Evolutionary conservation across 2,888 invertebrate genomes (phyloP), one percentile per base, ranked within the genome.

Genomic region (Listrodromus nycthemerus): DNA sequence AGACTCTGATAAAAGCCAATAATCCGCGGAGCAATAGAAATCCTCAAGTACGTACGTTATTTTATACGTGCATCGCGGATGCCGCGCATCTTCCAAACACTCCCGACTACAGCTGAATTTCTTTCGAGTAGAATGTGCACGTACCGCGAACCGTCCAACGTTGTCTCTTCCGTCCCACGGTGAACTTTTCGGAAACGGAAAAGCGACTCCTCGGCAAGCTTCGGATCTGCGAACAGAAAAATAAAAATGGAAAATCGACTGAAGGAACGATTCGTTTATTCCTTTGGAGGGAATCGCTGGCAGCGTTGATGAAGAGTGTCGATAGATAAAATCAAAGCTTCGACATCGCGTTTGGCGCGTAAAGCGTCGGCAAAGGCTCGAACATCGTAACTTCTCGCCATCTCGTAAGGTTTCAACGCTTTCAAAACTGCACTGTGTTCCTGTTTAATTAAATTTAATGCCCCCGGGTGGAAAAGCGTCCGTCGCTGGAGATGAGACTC

Each of bases 1-100:
- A 85, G 87, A 83, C 88, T 87, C 87, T 87, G 91, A 90, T 91
- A 91, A 91, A 91, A 90, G 91, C 90, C 91, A 91, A 91, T 91
- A 91, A 91, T 91, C 90, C 89, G 82, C 86, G 80, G 80, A 86
- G 87, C 88, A 87, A 91, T 90, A 87, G 90, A 89, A 89, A 88
- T 87, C 84, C 82, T 85, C 83, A 76, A 83, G 83, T 83, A 80
- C 76, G 70, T 50, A 77, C 73, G 61, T 75, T 66, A 75, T 70
- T 82, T 78, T 82, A 74, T 74, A 84, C 76, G 83, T 80, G 84
- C 61, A 58, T 70, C 58, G 76, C 71, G 45, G 76, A 73, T 73
- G 50, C 48, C 63, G 63, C 19, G 61, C 71, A 76, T 80, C 63
- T 61, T 69, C 50, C 37, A 41, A 8, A 37, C 33, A 76, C 24